These are phyloP conservation scores for Erpetoichthys calabaricus DNA, from an alignment of 2,797 vertebrate genomes.

Conservation along the genomic window DNA sequence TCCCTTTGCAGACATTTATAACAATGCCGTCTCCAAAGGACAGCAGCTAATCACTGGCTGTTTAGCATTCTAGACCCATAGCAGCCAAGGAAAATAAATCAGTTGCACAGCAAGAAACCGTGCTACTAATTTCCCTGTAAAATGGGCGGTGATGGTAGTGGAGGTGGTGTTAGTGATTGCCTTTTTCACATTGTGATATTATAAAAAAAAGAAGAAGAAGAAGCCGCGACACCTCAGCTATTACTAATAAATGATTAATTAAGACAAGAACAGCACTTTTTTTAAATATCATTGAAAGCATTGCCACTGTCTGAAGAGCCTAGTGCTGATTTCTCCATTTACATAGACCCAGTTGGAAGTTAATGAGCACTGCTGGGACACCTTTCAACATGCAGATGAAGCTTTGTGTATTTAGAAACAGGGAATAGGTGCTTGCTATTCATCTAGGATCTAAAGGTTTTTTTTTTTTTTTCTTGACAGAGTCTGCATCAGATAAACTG, in stretches of 20 bases:
- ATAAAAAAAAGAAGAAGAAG: constrained; percentile 45
- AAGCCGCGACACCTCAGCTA: constrained; percentile 60
- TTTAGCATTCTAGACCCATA: constrained; percentile 63
- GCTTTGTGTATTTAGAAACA: constrained; percentile 67
- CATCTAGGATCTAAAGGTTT: constrained; percentile 56
- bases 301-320: constrained; percentile 55
- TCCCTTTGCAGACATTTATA: not conserved
- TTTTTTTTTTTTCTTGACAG: constrained; percentile 42
- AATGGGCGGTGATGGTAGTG: constrained; percentile 41
- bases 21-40: constrained; percentile 32
- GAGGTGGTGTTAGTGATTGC: constrained; percentile 62
- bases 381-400: constrained; percentile 71
- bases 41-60: constrained; percentile 55
- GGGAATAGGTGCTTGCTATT: constrained; percentile 67
- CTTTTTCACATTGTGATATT: constrained; percentile 69
- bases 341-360: constrained; percentile 71
- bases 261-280: constrained; percentile 47
- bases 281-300: constrained; percentile 63
- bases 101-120: constrained; percentile 73
- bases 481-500: constrained; percentile 85
- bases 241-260: constrained; percentile 71
- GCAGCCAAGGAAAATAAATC: constrained; percentile 61
- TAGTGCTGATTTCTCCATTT: constrained; percentile 62
- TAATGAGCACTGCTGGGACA: constrained; percentile 70
- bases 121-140: constrained; percentile 85